These are phyloP conservation scores for Molossus alvarezi DNA, from an alignment of 2,797 vertebrate genomes.

Conservation along the genomic window DNA sequence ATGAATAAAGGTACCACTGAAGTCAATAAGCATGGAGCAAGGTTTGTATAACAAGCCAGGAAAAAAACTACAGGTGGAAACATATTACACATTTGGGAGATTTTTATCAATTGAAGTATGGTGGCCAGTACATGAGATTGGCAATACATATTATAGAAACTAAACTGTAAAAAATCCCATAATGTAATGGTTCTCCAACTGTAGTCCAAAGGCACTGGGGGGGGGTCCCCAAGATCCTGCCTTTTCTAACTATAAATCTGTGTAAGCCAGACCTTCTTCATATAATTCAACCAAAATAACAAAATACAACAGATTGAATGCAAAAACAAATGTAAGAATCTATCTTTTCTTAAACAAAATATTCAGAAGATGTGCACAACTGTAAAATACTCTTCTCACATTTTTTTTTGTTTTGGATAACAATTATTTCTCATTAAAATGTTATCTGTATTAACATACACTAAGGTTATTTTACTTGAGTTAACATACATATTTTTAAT, in stretches of 20 bases:
- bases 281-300: slow-evolving; percentile 23
- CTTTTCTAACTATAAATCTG: background rate
- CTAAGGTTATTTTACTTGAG: background rate
- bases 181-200: background rate
- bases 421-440: slow-evolving; percentile 47
- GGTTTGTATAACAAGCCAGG: background rate
- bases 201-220: background rate
- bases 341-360: background rate
- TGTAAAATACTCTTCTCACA: slow-evolving; percentile 7
- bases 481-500: slow-evolving; percentile 14
- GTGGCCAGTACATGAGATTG: background rate
- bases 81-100: background rate
- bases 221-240: background rate
- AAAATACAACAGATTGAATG: background rate
- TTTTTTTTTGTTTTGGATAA: background rate
- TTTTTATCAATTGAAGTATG: background rate
- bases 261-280: background rate
- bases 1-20: background rate
- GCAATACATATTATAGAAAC: background rate
- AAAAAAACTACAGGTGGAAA: background rate
- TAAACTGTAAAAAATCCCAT: background rate
- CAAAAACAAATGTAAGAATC: background rate
- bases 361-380: slow-evolving; percentile 3
- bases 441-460: background rate
- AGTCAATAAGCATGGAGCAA: slow-evolving; percentile 27